A percentile compares a stretch with the other conserved stretches of the same genome.
These are phyloP conservation scores for Drosophila pectinifera DNA, from an alignment of 1,140 invertebrate genomes.

Conservation along the genomic window DNA sequence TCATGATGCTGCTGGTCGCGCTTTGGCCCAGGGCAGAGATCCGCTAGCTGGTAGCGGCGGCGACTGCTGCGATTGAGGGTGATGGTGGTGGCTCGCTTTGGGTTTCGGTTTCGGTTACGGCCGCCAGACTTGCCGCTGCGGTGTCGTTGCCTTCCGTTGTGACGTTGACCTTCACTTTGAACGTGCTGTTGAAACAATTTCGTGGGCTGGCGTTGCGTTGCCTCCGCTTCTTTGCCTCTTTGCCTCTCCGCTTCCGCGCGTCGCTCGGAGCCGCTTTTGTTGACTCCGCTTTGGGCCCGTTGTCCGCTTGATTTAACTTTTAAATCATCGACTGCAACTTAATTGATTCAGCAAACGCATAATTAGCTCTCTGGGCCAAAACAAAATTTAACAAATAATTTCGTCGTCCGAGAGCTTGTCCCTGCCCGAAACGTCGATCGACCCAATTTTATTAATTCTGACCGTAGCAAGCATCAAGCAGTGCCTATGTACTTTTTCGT, in stretches of 20 bases:
- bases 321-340: conserved; percentile 32
- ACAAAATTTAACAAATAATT: conserved; percentile 29
- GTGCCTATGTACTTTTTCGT: conserved; percentile 23
- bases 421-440: conserved; percentile 35
- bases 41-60: conserved; percentile 56
- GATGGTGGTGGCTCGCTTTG: conserved; percentile 20
- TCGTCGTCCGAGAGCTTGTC: conserved; percentile 9
- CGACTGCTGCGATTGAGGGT: conserved; percentile 22
- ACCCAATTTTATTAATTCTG: conserved; percentile 42
- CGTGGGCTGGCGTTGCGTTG: conserved; percentile 22
- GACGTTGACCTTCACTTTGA: conserved; percentile 62
- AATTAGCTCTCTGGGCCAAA: conserved; percentile 14
- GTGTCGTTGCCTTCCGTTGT: conserved; percentile 42
- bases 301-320: conserved; percentile 59
- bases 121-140: conserved; percentile 65
- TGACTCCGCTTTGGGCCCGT: conserved; percentile 45
- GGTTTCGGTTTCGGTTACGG: conserved; percentile 37
- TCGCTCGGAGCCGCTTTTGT: conserved; percentile 44
- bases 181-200: conserved; percentile 54
- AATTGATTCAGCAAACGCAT: conserved; percentile 49
- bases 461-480: conserved; percentile 3
- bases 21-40: conserved; percentile 12
- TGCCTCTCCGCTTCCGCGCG: conserved; percentile 61
- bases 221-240: conserved; percentile 49
- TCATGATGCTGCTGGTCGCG: conserved; percentile 18